phyloP scores from a whole-genome alignment of 2,797 vertebrate species.

The Notoglanidium macrostoma region DNA sequence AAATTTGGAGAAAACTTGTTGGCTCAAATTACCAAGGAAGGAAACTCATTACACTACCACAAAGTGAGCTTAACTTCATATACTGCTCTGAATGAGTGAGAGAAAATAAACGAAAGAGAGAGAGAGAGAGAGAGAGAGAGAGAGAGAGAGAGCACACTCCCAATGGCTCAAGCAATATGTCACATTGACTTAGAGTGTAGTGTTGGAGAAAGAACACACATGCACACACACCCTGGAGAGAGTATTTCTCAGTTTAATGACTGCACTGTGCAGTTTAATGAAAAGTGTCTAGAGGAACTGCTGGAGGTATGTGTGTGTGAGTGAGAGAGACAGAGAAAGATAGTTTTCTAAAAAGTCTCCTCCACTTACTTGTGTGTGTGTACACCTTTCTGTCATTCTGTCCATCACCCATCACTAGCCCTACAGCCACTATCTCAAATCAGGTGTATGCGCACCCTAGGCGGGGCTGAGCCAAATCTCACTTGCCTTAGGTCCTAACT shows the following conservation, averaged over 20 bases:
- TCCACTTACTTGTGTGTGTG: neutral
- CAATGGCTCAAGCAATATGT: slow-evolving; percentile 24
- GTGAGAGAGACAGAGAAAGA: neutral
- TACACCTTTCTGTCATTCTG: neutral
- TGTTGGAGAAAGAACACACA: slow-evolving; percentile 7
- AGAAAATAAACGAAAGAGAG: neutral
- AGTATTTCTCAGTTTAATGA: slow-evolving; percentile 27
- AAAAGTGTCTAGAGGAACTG: slow-evolving; percentile 3
- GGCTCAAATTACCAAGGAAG: slow-evolving; percentile 24
- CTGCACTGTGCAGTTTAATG: slow-evolving; percentile 14
- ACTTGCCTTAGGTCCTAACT: no score
- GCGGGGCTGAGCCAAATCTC: no score
- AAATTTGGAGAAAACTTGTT: neutral
- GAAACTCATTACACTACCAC: slow-evolving; percentile 31
- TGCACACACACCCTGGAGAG: slow-evolving; percentile 1
- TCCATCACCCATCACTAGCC: neutral
- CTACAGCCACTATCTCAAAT: neutral
- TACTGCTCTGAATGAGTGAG: neutral
- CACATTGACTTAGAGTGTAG: slow-evolving; percentile 10
- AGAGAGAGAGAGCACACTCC: neutral
- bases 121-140: neutral
- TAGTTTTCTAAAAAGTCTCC: neutral
- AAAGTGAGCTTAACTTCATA: slow-evolving; percentile 26
- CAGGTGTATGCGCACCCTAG: neutral
- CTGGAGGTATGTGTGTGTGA: neutral